Evolutionary conservation across 1,140 invertebrate genomes (phyloP).

Genomic region (Papilio machaon): DNA sequence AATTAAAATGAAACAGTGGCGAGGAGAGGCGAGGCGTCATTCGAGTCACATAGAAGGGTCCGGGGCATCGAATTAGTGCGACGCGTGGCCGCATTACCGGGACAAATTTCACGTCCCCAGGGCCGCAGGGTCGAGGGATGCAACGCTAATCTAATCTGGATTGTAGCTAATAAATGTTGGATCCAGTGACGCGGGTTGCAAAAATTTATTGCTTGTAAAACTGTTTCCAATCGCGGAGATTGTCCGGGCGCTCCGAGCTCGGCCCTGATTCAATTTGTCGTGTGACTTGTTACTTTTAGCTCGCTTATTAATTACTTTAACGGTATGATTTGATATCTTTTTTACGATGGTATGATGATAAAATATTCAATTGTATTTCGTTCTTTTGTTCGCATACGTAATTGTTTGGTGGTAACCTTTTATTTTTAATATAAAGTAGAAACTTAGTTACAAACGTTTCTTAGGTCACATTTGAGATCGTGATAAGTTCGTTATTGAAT

Average conservation of each 20-base stretch:
- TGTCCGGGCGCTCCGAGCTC: constrained; percentile 66
- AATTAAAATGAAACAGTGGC: constrained; percentile 79
- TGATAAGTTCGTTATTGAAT: too few relatives aligned
- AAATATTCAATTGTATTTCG: constrained; percentile 24
- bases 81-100: constrained; percentile 80
- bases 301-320: constrained; percentile 37
- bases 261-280: constrained; percentile 75
- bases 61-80: constrained; percentile 76
- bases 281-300: constrained; percentile 57
- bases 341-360: constrained; percentile 3
- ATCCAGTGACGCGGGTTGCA: constrained; percentile 67
- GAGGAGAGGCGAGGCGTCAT: constrained; percentile 57
- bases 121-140: constrained; percentile 63
- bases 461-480: too few relatives aligned
- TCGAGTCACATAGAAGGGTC: constrained; percentile 78
- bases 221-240: constrained; percentile 79
- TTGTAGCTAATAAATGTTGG: constrained; percentile 81
- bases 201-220: constrained; percentile 81
- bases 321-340: constrained; percentile 17
- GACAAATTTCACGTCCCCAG: constrained; percentile 75
- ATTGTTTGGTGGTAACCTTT: too few relatives aligned
- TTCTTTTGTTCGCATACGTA: not conserved
- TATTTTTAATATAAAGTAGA: too few relatives aligned
- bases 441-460: too few relatives aligned
- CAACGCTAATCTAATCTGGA: constrained; percentile 80